Percentiles rank a stretch among this genome's conserved stretches.
These are phyloP conservation scores for Drosophila serrata DNA, from an alignment of 1,140 invertebrate species.

Conservation along the genomic window DNA sequence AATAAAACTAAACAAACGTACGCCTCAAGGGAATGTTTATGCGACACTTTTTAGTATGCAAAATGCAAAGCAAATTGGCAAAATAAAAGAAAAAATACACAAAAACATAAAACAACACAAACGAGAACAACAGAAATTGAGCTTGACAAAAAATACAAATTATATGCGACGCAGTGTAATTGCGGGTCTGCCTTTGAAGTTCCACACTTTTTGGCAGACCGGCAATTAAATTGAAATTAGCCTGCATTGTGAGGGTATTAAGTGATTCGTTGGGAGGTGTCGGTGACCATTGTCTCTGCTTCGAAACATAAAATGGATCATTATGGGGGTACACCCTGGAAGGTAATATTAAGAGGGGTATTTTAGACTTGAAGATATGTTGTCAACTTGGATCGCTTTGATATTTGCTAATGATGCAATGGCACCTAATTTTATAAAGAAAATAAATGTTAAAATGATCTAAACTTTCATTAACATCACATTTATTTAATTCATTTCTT, in stretches of 20 bases:
- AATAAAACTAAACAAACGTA: neutral
- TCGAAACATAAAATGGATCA: constrained; percentile 22
- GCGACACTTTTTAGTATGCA: constrained; percentile 62
- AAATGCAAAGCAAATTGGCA: constrained; percentile 43
- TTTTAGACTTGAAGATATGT: neutral
- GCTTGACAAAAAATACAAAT: constrained; percentile 24
- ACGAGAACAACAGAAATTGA: constrained; percentile 36
- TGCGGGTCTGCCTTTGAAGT: constrained; percentile 48
- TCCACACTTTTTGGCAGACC: constrained; percentile 37
- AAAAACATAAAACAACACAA: constrained; percentile 22
- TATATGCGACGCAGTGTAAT: constrained; percentile 9
- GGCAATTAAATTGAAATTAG: constrained; percentile 57
- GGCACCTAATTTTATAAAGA: neutral
- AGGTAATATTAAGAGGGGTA: neutral
- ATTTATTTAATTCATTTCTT: neutral
- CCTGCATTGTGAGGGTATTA: constrained; percentile 35
- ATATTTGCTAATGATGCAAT: neutral
- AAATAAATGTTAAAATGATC: neutral
- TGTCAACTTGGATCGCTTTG: neutral
- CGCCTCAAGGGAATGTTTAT: constrained; percentile 48
- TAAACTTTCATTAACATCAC: neutral
- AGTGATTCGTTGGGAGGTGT: constrained; percentile 45
- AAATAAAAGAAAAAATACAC: constrained; percentile 1
- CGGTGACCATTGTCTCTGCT: constrained; percentile 11
- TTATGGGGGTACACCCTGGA: neutral